Evolutionary conservation across 2,113 vertebrate species (phyloP).

Genomic region (Lepus timidus): DNA sequence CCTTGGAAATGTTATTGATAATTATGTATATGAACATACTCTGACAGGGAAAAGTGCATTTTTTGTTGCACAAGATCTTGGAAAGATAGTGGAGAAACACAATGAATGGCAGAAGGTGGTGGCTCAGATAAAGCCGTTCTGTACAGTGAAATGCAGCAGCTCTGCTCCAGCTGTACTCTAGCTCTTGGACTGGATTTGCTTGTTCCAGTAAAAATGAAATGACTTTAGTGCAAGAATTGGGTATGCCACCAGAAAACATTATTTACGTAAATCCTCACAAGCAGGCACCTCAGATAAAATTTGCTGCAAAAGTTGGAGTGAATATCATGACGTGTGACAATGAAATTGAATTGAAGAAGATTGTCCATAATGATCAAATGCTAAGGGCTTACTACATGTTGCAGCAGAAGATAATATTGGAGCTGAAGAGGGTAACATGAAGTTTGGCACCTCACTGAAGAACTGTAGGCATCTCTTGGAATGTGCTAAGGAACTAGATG

Average conservation of each 20-base stretch:
- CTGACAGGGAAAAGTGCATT: conserved; percentile 95
- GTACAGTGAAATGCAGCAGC: conserved; percentile 97
- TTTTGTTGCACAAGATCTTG: conserved; percentile 96
- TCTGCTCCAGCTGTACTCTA: conserved; percentile 94
- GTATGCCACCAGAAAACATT: conserved; percentile 95
- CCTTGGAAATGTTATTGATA: conserved; percentile 95
- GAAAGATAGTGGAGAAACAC: conserved; percentile 95
- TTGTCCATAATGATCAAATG: conserved; percentile 94
- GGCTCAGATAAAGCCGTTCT: conserved; percentile 95
- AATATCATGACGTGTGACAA: conserved; percentile 96
- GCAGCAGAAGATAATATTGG: conserved; percentile 92
- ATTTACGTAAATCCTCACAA: conserved; percentile 96
- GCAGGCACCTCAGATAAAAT: conserved; percentile 97
- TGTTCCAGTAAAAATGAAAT: conserved; percentile 97
- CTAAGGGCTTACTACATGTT: conserved; percentile 97
- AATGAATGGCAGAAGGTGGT: conserved; percentile 94
- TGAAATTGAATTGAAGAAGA: conserved; percentile 96
- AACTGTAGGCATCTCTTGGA: conserved; percentile 97
- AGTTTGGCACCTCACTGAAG: conserved; percentile 97
- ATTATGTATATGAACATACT: conserved; percentile 96
- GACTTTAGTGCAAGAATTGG: conserved; percentile 93
- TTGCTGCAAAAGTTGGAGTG: conserved; percentile 95
- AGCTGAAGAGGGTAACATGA: conserved; percentile 93
- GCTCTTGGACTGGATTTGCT: conserved; percentile 96
- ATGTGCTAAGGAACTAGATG: conserved; percentile 94